Percentiles rank a stretch among this genome's conserved stretches.
These are phyloP conservation scores for Melanostoma scalare DNA, from an alignment of 2,888 invertebrate species.

Conservation along the genomic window DNA sequence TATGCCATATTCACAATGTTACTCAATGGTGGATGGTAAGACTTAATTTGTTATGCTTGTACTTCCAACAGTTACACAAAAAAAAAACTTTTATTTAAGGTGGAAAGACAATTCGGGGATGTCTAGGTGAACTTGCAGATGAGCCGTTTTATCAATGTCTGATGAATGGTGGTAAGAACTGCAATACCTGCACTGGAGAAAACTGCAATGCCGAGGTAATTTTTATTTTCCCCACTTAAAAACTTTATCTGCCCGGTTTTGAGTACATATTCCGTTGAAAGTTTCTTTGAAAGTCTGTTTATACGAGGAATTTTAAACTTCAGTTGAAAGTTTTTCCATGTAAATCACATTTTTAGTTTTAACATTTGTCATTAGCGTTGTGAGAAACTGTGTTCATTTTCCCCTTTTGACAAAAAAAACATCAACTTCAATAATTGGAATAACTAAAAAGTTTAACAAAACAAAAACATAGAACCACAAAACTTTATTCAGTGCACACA, in stretches of 20 bases:
- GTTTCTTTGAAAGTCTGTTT: too few relatives aligned
- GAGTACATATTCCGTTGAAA: too few relatives aligned
- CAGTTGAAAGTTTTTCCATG: too few relatives aligned
- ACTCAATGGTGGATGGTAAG: slow-evolving; percentile 63
- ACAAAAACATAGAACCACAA: too few relatives aligned
- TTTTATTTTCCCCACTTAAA: not conserved
- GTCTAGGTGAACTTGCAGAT: slow-evolving; percentile 69
- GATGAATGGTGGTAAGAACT: slow-evolving; percentile 56
- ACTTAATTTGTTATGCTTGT: not conserved
- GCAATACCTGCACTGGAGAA: slow-evolving; percentile 69
- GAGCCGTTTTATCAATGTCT: slow-evolving; percentile 74
- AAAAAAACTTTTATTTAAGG: not conserved
- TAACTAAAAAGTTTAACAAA: too few relatives aligned
- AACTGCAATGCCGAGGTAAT: slow-evolving; percentile 74
- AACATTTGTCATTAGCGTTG: too few relatives aligned
- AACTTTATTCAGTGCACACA: not conserved
- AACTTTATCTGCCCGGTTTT: not conserved
- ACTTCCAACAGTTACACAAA: not conserved
- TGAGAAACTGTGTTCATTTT: too few relatives aligned
- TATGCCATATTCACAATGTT: slow-evolving; percentile 74
- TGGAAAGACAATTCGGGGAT: slow-evolving; percentile 74
- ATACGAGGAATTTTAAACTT: too few relatives aligned
- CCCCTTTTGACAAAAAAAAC: too few relatives aligned
- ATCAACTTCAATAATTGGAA: too few relatives aligned
- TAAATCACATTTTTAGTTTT: too few relatives aligned